phyloP scores from a whole-genome alignment of 2,888 invertebrate genomes.

The Agelastica alni region DNA sequence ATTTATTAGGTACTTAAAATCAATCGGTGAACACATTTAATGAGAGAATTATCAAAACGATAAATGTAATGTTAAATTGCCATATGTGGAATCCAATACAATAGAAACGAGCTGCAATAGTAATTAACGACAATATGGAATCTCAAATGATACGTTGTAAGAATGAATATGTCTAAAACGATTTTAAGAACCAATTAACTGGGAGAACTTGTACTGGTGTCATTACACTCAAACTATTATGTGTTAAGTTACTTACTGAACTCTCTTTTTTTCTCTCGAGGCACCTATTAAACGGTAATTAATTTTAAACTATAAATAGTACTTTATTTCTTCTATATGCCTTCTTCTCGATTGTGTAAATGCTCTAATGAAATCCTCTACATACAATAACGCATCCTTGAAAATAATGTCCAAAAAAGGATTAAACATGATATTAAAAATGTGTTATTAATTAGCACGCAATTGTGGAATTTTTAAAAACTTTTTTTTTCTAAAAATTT shows the following conservation, averaged over 20 bases:
- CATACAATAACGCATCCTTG: too few species aligned
- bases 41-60: constrained; percentile 10
- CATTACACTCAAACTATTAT: constrained; percentile 1
- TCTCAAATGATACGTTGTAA: neutral
- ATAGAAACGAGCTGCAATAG: constrained; percentile 2
- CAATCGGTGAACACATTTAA: constrained; percentile 1
- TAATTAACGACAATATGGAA: constrained; percentile 6
- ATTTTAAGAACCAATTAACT: constrained; percentile 9
- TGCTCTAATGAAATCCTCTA: too few species aligned
- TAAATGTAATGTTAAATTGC: constrained; percentile 6
- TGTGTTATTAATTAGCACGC: too few species aligned
- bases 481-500: too few species aligned
- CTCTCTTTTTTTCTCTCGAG: neutral
- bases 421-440: too few species aligned
- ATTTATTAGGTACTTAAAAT: neutral
- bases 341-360: too few species aligned
- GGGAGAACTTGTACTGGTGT: neutral
- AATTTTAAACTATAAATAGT: neutral
- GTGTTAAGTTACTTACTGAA: neutral
- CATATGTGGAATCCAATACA: constrained; percentile 1
- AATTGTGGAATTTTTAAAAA: too few species aligned
- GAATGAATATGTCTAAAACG: neutral
- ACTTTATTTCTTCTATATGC: too few species aligned
- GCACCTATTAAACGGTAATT: neutral
- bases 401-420: too few species aligned